Conservation (phyloP, 2,888 invertebrate species). For the Dynastes tityus region DNA sequence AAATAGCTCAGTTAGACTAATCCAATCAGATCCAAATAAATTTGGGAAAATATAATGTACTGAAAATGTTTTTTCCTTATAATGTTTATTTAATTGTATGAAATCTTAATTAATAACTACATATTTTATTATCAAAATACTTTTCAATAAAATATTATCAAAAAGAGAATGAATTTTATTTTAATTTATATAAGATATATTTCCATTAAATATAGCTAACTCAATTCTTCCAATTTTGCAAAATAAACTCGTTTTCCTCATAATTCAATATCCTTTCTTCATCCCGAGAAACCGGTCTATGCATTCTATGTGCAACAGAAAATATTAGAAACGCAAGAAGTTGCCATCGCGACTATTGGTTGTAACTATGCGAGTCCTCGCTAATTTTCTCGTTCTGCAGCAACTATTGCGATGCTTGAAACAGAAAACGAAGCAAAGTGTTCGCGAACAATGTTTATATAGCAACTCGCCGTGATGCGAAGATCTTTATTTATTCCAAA, state of each 20-base stretch:
- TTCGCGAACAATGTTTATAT: background rate
- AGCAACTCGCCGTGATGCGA: background rate
- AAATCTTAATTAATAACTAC: no score
- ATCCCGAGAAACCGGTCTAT: conserved; percentile 19
- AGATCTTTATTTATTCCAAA: conserved; percentile 27
- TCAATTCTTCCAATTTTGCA: background rate
- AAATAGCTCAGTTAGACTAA: no score
- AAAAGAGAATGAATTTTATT: no score
- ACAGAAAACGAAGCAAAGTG: background rate
- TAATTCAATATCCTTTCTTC: conserved; percentile 19
- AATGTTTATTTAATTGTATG: no score
- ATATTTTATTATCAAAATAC: no score
- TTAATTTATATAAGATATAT: no score
- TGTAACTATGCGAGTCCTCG: conserved; percentile 30
- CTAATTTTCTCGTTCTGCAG: conserved; percentile 23
- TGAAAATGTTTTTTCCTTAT: no score
- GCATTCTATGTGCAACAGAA: conserved; percentile 24
- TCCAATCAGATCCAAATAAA: no score
- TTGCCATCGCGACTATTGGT: conserved; percentile 10
- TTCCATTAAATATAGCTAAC: background rate
- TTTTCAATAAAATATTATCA: no score
- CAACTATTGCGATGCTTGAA: conserved; percentile 7
- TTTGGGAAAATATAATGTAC: no score
- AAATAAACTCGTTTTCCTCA: background rate
- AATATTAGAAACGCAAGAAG: conserved; percentile 24